Evolutionary conservation across 1,140 invertebrate genomes (phyloP).

Genomic region (Tribolium madens): DNA sequence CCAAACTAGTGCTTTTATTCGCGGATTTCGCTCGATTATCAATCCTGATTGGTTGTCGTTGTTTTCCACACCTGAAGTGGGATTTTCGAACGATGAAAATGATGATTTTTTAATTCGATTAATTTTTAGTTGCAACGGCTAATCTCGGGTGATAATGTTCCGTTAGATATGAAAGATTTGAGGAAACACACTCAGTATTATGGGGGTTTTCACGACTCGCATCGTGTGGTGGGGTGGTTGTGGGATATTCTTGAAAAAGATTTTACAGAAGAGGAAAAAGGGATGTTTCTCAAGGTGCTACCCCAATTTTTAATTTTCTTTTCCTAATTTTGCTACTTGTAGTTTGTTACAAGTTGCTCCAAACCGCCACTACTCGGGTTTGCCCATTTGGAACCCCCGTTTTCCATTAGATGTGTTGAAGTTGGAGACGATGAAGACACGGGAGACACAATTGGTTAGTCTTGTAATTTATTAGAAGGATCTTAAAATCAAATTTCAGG

Average conservation of each 20-base stretch:
- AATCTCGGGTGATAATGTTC: slow-evolving; percentile 92
- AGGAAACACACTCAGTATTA: slow-evolving; percentile 97
- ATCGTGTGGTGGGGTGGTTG: slow-evolving; percentile 97
- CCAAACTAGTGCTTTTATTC: slow-evolving; percentile 95
- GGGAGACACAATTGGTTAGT: slow-evolving; percentile 90
- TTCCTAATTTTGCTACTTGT: slow-evolving; percentile 54
- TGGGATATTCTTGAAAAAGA: slow-evolving; percentile 99
- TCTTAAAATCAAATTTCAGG: slow-evolving; percentile 67
- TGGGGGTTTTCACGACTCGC: slow-evolving; percentile 98
- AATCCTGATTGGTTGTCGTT: slow-evolving; percentile 95
- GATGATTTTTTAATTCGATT: not conserved
- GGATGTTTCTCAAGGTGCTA: slow-evolving; percentile 91
- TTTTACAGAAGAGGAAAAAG: slow-evolving; percentile 91
- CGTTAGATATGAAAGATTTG: slow-evolving; percentile 91
- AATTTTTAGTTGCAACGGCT: slow-evolving; percentile 81
- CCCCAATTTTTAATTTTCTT: not conserved
- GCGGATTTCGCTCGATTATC: slow-evolving; percentile 95
- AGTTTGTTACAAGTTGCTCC: slow-evolving; percentile 99
- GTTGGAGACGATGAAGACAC: slow-evolving; percentile 98
- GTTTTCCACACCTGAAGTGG: slow-evolving; percentile 96
- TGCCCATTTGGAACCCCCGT: slow-evolving; percentile 96
- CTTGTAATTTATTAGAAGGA: not conserved
- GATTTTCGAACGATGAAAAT: slow-evolving; percentile 5
- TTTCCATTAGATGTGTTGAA: slow-evolving; percentile 99
- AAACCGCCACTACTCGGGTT: slow-evolving; percentile 98